These are phyloP conservation scores for Andrena bucephala DNA, from an alignment of 2,888 invertebrate species.

Conservation along the genomic window DNA sequence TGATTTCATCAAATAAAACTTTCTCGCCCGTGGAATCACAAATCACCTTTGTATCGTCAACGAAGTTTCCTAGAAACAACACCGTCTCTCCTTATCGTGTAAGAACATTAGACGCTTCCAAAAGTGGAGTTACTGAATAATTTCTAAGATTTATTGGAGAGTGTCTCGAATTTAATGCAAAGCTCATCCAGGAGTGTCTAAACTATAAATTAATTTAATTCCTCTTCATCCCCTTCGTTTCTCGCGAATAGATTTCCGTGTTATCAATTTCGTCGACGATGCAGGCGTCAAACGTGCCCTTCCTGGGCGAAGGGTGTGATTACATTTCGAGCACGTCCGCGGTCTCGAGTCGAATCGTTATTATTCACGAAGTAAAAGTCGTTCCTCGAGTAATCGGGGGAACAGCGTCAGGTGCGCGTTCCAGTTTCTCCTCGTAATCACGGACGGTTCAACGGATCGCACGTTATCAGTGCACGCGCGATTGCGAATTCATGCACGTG, in stretches of 20 bases:
- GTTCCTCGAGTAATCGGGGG: constrained; percentile 55
- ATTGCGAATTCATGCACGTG: constrained; percentile 55
- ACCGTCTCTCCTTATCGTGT: background rate
- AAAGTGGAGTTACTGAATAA: background rate
- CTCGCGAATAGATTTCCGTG: background rate
- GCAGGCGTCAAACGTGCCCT: background rate
- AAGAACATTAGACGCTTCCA: background rate
- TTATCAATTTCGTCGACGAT: background rate
- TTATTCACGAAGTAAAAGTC: constrained; percentile 66
- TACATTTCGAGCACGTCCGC: constrained; percentile 56
- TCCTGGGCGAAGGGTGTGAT: constrained; percentile 18
- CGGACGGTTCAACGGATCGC: constrained; percentile 52
- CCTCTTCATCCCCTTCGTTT: background rate
- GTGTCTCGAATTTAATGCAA: background rate
- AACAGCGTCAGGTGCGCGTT: constrained; percentile 53
- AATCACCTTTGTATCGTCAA: background rate
- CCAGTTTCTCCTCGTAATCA: constrained; percentile 57
- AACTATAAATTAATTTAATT: background rate
- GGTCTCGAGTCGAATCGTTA: constrained; percentile 58
- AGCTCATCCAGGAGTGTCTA: background rate
- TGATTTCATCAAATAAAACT: constrained; percentile 33
- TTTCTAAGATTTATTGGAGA: background rate
- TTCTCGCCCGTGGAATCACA: background rate
- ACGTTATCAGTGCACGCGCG: constrained; percentile 56
- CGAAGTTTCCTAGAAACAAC: background rate